These are phyloP conservation scores for Melipona beecheii DNA, from an alignment of 2,888 invertebrate genomes.

Conservation along the genomic window DNA sequence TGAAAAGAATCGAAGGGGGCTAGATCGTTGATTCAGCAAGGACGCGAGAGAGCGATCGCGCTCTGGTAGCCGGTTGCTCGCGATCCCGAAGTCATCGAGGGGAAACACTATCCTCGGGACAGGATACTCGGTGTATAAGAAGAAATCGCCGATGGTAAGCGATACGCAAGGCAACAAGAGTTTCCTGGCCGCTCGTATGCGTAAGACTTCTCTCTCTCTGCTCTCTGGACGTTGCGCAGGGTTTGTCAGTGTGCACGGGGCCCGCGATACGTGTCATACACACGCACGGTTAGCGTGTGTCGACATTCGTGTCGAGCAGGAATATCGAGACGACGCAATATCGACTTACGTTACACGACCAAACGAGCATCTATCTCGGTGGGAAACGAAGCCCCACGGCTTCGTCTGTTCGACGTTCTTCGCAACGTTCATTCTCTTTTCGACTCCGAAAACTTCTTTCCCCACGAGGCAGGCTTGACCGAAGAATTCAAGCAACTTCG, in stretches of 20 bases:
- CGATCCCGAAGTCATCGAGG: conserved; percentile 62
- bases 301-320: conserved; percentile 70
- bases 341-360: conserved; percentile 83
- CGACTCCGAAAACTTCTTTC: conserved; percentile 44
- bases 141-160: conserved; percentile 82
- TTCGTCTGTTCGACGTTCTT: conserved; percentile 60
- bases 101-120: conserved; percentile 79
- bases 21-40: conserved; percentile 2
- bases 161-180: conserved; percentile 80
- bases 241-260: conserved; percentile 44
- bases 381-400: conserved; percentile 83
- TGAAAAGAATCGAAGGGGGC: not conserved
- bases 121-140: conserved; percentile 80
- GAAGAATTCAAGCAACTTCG: not conserved
- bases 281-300: conserved; percentile 61
- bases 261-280: conserved; percentile 37
- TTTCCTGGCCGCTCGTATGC: conserved; percentile 81
- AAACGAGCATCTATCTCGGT: conserved; percentile 83
- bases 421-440: conserved; percentile 57
- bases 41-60: not conserved
- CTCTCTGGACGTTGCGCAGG: conserved; percentile 62
- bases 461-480: not conserved
- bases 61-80: conserved; percentile 37
- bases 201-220: conserved; percentile 79
- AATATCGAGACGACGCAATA: conserved; percentile 81